Evolutionary conservation across 2,888 invertebrate species (phyloP).

Genomic region (Arenicola marina): DNA sequence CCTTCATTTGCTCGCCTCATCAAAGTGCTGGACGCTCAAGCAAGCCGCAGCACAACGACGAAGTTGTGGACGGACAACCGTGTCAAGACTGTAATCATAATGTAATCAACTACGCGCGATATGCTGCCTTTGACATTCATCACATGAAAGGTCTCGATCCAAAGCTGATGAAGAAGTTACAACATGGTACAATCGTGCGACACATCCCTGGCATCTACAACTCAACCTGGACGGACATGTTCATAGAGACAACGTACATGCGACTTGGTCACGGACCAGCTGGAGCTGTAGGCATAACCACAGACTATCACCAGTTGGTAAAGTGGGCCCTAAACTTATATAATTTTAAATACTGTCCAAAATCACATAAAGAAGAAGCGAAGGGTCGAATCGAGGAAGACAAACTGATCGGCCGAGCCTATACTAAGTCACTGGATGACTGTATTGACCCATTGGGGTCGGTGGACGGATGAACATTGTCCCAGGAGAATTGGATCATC

Average conservation of each 20-base stretch:
- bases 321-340: slow-evolving; percentile 1
- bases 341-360: too few species aligned
- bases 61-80: slow-evolving; percentile 9
- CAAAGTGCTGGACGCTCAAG: slow-evolving; percentile 1
- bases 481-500: slow-evolving; percentile 12
- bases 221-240: slow-evolving; percentile 11
- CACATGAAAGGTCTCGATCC: slow-evolving; percentile 1
- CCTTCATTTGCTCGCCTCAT: slow-evolving; percentile 8
- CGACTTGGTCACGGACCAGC: slow-evolving; percentile 8
- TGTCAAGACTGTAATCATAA: slow-evolving; percentile 4
- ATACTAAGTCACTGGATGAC: slow-evolving; percentile 4
- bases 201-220: slow-evolving; percentile 7
- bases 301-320: not conserved
- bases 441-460: slow-evolving; percentile 14
- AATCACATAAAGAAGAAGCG: slow-evolving; percentile 11
- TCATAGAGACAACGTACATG: slow-evolving; percentile 14
- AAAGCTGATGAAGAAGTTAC: slow-evolving; percentile 2
- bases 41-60: slow-evolving; percentile 3
- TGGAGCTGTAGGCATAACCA: slow-evolving; percentile 2
- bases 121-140: slow-evolving; percentile 3
- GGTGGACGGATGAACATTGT: slow-evolving; percentile 17
- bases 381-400: slow-evolving; percentile 1
- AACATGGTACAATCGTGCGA: slow-evolving; percentile 2
- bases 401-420: too few species aligned
- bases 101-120: slow-evolving; percentile 3